Conservation (phyloP, 2,797 vertebrate genomes). For the Nyctalus aviator region DNA sequence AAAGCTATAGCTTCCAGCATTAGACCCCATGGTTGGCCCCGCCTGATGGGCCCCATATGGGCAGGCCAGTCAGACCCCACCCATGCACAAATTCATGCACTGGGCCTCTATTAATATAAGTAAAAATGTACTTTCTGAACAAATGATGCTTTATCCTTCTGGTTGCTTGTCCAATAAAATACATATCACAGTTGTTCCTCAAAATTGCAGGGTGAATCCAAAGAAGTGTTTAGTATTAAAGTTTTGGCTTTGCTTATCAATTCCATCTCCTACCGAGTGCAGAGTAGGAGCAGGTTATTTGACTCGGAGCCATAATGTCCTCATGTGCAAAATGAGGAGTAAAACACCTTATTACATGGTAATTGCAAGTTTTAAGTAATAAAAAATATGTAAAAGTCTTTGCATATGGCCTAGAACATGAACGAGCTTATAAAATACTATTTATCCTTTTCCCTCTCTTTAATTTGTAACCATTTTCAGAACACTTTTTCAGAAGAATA, state of each 20-base stretch:
- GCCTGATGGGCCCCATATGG: too few species aligned
- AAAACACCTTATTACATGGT: neutral
- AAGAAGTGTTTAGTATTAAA: neutral
- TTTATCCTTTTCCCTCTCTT: neutral
- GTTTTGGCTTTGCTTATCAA: neutral
- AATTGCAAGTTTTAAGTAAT: neutral
- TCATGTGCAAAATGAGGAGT: neutral
- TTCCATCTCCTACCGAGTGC: neutral
- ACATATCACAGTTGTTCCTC: neutral
- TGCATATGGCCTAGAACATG: neutral
- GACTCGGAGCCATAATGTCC: neutral
- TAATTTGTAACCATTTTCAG: neutral
- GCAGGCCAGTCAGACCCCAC: accelerated
- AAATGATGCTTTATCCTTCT: neutral
- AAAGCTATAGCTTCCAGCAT: too few species aligned
- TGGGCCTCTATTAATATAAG: neutral
- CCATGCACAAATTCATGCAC: too few species aligned
- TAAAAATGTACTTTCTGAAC: neutral
- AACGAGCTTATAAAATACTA: neutral
- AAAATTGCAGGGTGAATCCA: neutral
- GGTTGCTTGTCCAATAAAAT: neutral
- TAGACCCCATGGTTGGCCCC: too few species aligned
- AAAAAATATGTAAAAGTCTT: neutral
- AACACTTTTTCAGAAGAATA: neutral
- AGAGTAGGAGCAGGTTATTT: neutral